Evolutionary conservation across 1,140 invertebrate species (phyloP).

Genomic region (Rhizoglyphus robini): DNA sequence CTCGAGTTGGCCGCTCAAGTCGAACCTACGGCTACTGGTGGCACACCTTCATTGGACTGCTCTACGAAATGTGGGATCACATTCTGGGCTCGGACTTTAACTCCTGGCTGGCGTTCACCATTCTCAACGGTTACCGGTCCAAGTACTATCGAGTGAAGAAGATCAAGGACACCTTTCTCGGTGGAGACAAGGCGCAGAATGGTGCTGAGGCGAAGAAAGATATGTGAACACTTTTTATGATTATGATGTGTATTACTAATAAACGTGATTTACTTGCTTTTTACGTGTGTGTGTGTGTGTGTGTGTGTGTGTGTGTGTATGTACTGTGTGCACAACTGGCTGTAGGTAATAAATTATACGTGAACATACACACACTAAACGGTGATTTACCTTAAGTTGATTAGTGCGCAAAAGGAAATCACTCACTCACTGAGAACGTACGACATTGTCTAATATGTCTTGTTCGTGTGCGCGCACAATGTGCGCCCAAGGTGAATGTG

Average conservation of each 20-base stretch:
- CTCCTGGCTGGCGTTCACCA: not conserved
- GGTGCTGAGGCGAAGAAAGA: too few relatives aligned
- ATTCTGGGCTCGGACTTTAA: not conserved
- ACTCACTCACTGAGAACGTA: not conserved
- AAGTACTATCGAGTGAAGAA: not conserved
- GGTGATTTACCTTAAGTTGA: not conserved
- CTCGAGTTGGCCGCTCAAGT: conserved; percentile 56
- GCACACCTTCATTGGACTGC: not conserved
- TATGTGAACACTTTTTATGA: not conserved
- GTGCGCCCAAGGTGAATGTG: not conserved
- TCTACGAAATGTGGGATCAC: not conserved
- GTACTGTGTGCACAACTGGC: too few relatives aligned
- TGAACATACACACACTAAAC: too few relatives aligned
- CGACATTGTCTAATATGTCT: not conserved
- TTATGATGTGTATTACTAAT: not conserved
- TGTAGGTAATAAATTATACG: too few relatives aligned
- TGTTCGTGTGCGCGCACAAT: not conserved
- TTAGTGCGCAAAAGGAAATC: not conserved
- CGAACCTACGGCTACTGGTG: conserved; percentile 44
- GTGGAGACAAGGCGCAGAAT: too few relatives aligned
- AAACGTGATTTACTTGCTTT: not conserved
- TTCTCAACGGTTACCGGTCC: not conserved
- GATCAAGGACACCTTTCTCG: not conserved
- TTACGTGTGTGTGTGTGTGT: not conserved
- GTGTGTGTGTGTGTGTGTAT: not conserved